phyloP scores from a whole-genome alignment of 2,113 vertebrate genomes.

The Odontophorus gujanensis region DNA sequence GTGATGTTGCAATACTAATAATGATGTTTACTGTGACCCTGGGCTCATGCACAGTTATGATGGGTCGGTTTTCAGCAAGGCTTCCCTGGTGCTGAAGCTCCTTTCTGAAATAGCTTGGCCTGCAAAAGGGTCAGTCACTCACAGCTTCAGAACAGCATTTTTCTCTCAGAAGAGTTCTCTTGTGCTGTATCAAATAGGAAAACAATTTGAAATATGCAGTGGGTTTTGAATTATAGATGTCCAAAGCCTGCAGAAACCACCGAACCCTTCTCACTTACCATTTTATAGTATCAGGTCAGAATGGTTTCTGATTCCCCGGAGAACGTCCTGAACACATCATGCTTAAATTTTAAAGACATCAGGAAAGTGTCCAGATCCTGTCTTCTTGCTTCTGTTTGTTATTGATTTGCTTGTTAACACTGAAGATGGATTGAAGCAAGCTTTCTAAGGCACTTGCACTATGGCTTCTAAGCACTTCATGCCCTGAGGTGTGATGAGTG shows the following conservation, averaged over 20 bases:
- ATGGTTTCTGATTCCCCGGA: neutral
- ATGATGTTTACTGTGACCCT: neutral
- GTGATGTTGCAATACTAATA: neutral
- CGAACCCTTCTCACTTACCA: neutral
- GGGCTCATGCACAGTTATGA: neutral
- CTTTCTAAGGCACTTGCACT: neutral
- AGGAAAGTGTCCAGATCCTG: neutral
- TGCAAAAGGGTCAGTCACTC: neutral
- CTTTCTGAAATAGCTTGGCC: neutral
- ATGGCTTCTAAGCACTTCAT: accelerated
- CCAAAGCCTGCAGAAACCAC: neutral
- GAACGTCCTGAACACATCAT: neutral
- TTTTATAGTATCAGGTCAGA: neutral
- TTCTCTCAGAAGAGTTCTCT: neutral
- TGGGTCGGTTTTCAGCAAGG: neutral
- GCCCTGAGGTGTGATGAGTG: accelerated
- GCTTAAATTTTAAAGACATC: neutral
- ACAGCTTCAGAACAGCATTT: neutral
- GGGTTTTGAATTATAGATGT: conserved; percentile 7
- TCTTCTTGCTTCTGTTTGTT: neutral
- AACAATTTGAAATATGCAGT: neutral
- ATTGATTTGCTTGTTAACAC: neutral
- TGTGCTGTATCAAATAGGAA: neutral
- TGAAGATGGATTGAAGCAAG: neutral
- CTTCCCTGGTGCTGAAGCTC: neutral